Evolutionary conservation across 2,113 vertebrate genomes (phyloP).

Genomic region (Tetrao urogallus): DNA sequence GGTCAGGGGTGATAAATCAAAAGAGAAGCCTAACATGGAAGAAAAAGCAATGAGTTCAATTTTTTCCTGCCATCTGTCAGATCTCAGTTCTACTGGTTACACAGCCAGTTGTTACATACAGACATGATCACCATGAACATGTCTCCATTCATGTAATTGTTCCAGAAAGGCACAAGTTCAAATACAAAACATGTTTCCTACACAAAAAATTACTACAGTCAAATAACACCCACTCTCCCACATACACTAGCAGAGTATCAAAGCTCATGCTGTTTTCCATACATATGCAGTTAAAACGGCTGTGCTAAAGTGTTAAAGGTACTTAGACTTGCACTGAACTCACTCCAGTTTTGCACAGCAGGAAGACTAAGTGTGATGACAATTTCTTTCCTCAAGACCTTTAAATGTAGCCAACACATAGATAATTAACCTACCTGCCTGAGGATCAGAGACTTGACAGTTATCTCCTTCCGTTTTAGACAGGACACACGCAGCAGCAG

Average conservation of each 20-base stretch:
- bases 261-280: background rate
- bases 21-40: conserved; percentile 82
- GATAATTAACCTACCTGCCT: conserved; percentile 84
- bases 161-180: background rate
- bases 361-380: background rate
- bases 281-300: fast-evolving
- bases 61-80: background rate
- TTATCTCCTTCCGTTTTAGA: conserved; percentile 85
- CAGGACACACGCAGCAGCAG: conserved; percentile 90
- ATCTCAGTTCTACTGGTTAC: background rate
- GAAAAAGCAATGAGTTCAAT: background rate
- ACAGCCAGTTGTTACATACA: background rate
- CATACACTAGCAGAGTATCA: background rate
- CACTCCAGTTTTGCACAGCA: fast-evolving
- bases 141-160: background rate
- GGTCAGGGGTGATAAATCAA: conserved; percentile 87
- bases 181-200: background rate
- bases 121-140: background rate
- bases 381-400: background rate
- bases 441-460: conserved; percentile 89
- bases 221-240: background rate
- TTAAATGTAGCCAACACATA: background rate
- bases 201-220: background rate
- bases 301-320: background rate
- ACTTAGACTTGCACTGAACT: background rate